Conservation (phyloP, 2,113 vertebrate genomes). For the Saguinus imperator region DNA sequence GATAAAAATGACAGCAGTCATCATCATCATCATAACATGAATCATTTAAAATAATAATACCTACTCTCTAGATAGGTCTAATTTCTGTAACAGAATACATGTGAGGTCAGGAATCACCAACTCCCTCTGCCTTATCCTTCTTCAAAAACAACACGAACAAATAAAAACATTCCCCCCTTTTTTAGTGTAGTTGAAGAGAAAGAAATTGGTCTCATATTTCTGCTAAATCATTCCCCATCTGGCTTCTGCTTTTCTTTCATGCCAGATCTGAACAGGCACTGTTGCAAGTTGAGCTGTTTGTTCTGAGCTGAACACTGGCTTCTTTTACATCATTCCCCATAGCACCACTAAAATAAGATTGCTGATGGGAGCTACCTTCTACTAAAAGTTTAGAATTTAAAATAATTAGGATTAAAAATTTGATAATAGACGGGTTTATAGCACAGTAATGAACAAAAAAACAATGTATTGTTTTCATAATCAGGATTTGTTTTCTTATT, state of each 20-base stretch:
- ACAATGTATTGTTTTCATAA: neutral
- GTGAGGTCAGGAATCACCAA: neutral
- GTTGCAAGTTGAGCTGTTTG: neutral
- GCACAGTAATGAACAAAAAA: neutral
- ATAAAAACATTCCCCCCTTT: neutral
- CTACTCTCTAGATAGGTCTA: neutral
- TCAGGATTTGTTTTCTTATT: neutral
- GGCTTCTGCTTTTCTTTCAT: neutral
- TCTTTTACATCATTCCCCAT: neutral
- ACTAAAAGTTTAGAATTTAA: neutral
- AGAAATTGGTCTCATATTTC: neutral
- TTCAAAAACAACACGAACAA: neutral
- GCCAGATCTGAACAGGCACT: neutral
- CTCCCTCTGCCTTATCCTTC: neutral
- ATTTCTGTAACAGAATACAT: neutral
- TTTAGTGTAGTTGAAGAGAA: neutral
- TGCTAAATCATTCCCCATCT: conserved; percentile 26
- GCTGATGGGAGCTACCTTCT: neutral
- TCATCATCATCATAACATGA: neutral
- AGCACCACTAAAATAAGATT: neutral
- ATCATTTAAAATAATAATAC: neutral
- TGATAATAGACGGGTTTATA: neutral
- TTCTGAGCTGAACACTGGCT: neutral
- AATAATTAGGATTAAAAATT: neutral
- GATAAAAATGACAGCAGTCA: neutral